Conservation (phyloP, 2,888 invertebrate species). For the Tetheella fluctuosa region DNA sequence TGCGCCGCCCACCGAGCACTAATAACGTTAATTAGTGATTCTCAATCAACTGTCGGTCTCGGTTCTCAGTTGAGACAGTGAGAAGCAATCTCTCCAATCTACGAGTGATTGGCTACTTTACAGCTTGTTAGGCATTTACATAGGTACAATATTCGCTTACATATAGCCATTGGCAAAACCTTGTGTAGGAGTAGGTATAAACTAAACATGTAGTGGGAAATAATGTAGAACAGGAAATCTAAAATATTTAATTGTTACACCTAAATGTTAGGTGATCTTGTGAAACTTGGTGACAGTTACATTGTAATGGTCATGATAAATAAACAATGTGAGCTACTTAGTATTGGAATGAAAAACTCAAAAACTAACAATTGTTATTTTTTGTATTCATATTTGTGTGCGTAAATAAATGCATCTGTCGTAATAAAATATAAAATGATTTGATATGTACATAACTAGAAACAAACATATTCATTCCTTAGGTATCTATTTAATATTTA, state of each 20-base stretch:
- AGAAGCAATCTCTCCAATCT: too few relatives aligned
- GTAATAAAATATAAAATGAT: conserved; percentile 7
- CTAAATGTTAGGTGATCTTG: too few relatives aligned
- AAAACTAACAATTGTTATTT: conserved; percentile 9
- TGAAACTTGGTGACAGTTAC: background rate
- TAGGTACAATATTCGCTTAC: too few relatives aligned
- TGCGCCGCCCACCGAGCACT: too few relatives aligned
- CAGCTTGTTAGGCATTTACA: too few relatives aligned
- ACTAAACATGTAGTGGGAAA: too few relatives aligned
- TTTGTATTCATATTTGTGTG: conserved; percentile 16
- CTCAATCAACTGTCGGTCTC: background rate
- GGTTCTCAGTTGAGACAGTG: background rate
- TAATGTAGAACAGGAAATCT: too few relatives aligned
- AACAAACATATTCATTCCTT: background rate
- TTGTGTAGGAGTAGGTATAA: too few relatives aligned
- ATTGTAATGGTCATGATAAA: background rate
- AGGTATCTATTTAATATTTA: background rate
- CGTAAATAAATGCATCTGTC: conserved; percentile 22
- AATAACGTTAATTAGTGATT: background rate
- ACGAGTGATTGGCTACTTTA: too few relatives aligned
- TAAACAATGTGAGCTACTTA: background rate
- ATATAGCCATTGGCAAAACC: too few relatives aligned
- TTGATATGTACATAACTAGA: conserved; percentile 4
- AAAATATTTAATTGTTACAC: too few relatives aligned
- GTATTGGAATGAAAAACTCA: background rate